Conservation (phyloP, 64 coral and sea anemone species). For the Stichodactyla helianthus region DNA sequence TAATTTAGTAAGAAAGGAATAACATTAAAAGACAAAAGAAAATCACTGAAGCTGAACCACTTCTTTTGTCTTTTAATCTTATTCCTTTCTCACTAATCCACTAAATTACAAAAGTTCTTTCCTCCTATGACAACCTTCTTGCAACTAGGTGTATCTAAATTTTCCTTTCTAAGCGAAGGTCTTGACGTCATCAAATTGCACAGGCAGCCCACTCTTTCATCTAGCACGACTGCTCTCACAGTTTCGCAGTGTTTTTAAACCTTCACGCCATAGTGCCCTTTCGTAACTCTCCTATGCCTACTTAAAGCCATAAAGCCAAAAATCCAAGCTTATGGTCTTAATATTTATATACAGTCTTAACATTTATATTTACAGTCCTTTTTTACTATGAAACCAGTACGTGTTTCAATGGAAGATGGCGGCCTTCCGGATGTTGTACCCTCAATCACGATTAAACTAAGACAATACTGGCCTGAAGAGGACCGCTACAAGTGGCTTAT, state of each 20-base stretch:
- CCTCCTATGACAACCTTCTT: no score
- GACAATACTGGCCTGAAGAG: constrained; percentile 1
- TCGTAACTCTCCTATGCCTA: background rate
- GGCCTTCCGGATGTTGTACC: background rate
- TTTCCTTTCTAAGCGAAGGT: no score
- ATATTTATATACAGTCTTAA: background rate
- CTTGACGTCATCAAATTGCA: constrained; percentile 1
- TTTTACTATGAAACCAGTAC: constrained; percentile 1
- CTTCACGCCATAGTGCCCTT: background rate
- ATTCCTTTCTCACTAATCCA: no score
- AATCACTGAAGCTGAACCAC: no score
- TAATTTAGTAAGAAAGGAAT: no score
- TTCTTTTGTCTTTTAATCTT: no score
- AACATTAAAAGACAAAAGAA: no score
- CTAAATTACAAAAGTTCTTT: no score
- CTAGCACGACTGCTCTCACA: background rate
- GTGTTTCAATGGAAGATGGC: constrained; percentile 20
- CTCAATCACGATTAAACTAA: background rate
- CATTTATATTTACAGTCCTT: background rate
- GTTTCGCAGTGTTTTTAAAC: background rate
- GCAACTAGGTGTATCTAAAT: no score
- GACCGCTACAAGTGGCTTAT: constrained; percentile 9
- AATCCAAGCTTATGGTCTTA: no score
- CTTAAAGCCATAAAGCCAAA: background rate
- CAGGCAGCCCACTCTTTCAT: background rate